A percentile compares a stretch with the other conserved stretches of the same genome.
phyloP scores from a whole-genome alignment of 2,888 invertebrate genomes.

The Calephelis perditalis region DNA sequence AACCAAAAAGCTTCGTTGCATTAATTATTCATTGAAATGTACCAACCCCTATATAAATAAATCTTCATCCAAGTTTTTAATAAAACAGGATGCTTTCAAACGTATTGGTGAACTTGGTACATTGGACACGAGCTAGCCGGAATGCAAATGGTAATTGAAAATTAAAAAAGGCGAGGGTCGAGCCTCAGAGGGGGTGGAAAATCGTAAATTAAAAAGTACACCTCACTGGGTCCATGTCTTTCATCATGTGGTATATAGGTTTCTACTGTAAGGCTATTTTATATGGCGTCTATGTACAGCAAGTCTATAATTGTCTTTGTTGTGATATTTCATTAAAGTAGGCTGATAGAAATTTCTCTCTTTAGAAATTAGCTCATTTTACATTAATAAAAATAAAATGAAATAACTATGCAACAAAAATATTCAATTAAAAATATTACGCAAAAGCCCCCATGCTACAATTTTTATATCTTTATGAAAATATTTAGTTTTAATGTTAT shows the following conservation, averaged over 20 bases:
- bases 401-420: no score
- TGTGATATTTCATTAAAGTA: no score
- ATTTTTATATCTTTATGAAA: no score
- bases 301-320: no score
- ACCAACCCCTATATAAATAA: conserved; percentile 20
- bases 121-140: conserved; percentile 49
- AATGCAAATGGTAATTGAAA: conserved; percentile 77
- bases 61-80: conserved; percentile 31
- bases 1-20: neutral
- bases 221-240: conserved; percentile 36
- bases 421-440: no score
- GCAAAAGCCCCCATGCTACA: no score
- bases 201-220: conserved; percentile 77
- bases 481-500: no score
- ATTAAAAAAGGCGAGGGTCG: conserved; percentile 73
- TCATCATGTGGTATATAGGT: neutral
- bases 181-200: conserved; percentile 55
- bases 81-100: conserved; percentile 30
- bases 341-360: no score
- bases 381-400: no score
- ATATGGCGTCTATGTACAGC: no score
- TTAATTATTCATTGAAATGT: conserved; percentile 7
- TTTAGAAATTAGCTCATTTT: no score
- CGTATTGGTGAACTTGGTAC: conserved; percentile 29
- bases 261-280: no score